Evolutionary conservation across 1,140 invertebrate genomes (phyloP).

Genomic region (Aporrectodea caliginosa): DNA sequence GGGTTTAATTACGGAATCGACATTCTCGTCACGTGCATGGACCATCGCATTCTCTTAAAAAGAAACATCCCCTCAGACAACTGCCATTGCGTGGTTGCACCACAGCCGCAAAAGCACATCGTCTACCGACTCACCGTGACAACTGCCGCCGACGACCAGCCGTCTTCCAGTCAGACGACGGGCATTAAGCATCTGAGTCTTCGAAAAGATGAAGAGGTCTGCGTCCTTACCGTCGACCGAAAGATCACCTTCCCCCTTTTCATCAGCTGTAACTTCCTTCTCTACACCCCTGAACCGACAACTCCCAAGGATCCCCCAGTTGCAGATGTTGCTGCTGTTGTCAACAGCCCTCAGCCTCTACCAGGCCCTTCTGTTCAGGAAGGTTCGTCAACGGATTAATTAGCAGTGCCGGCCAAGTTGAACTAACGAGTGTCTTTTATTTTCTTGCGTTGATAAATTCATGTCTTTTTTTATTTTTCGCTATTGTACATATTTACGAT

Average conservation of each 20-base stretch:
- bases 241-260: constrained; percentile 65
- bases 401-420: no score
- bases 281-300: constrained; percentile 59
- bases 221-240: constrained; percentile 63
- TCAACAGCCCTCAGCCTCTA: no score
- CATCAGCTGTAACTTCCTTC: constrained; percentile 68
- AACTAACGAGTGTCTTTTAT: no score
- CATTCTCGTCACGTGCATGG: constrained; percentile 65
- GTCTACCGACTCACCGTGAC: constrained; percentile 59
- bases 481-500: no score
- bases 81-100: constrained; percentile 20
- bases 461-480: no score
- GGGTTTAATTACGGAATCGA: constrained; percentile 75
- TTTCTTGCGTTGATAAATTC: no score
- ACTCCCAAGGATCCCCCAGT: no score
- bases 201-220: constrained; percentile 62
- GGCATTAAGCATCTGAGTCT: constrained; percentile 62
- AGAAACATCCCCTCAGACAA: constrained; percentile 25
- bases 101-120: constrained; percentile 12
- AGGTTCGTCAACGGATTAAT: no score
- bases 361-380: no score
- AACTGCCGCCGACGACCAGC: constrained; percentile 63
- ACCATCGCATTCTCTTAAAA: constrained; percentile 47
- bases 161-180: constrained; percentile 62
- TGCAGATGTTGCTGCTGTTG: no score